Base-by-base conservation (phyloP, 2,888 invertebrate genomes). In the Ennomos quercinarius region DNA sequence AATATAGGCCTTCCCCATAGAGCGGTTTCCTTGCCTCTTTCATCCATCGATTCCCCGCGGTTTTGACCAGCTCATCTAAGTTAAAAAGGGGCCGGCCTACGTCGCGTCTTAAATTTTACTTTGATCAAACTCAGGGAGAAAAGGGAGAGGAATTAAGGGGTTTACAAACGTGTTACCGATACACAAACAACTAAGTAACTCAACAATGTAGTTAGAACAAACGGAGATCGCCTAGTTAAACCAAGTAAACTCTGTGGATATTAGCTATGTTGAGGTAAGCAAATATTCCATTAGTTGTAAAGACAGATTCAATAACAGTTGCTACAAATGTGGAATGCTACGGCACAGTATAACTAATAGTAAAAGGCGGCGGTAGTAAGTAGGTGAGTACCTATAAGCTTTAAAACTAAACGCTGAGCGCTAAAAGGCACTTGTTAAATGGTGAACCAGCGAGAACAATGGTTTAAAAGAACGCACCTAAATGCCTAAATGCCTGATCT, bases 201-300 rank as follows among this genome's bases (percentile, higher is more conserved):
- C 35, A 62, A 61, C 50, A 55, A 57, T 54, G 17, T 17, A 17
- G 17, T 27, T 27, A 27, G 12, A 27, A 53, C 44, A 57, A 35
- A 43, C 46, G 43, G 52, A 53, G 39, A 46, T 53, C 40, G 56
- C 42, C 60, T 57, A 44, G 50, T 48, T 57, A 56, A 61, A 61
- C 57, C 54, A 43, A 11, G 50, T 51, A 62, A 57, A 39, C 50
- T 53, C 46, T 61, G 34, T 57, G 48, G 38, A 51, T 37, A n/a
- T 17, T 17, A 35, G 39, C 47, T 36, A 39, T 48, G 39, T 54
- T 35, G 52, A 45, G 47, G 53, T 48, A 61, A 61, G 76, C 77
- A 83, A 82, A 83, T 72, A 83, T 73, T 74, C 77, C 79, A 81
- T 84, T 83, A 78, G 71, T 72, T 67, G 76, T 75, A 73, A 3